phyloP scores from a whole-genome alignment of 2,113 vertebrate species.

The Clinocottus analis region DNA sequence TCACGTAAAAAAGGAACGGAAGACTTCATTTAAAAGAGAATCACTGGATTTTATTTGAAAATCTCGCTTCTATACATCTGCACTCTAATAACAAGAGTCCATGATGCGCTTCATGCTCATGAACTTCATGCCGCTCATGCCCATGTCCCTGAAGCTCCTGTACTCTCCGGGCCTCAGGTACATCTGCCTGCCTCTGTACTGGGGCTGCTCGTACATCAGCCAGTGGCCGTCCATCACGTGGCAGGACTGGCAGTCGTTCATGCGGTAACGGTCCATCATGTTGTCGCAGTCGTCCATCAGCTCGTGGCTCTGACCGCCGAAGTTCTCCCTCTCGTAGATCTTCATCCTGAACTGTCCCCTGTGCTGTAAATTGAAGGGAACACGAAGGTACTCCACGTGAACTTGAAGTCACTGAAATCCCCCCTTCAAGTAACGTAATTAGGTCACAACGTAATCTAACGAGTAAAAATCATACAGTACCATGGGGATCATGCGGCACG shows the following conservation, averaged over 20 bases:
- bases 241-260: constrained; percentile 81
- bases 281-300: constrained; percentile 82
- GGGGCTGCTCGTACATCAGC: constrained; percentile 83
- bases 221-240: constrained; percentile 86
- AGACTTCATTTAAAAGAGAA: constrained; percentile 35
- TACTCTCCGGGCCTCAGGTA: constrained; percentile 84
- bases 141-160: constrained; percentile 79
- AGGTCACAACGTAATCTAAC: background rate
- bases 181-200: constrained; percentile 73
- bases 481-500: constrained; percentile 83
- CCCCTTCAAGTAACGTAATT: background rate
- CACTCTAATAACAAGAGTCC: constrained; percentile 75
- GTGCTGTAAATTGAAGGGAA: constrained; percentile 68
- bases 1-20: background rate
- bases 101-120: constrained; percentile 82
- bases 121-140: constrained; percentile 45
- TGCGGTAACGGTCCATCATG: constrained; percentile 79
- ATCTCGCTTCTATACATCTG: constrained; percentile 30
- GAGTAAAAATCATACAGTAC: constrained; percentile 55
- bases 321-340: constrained; percentile 83
- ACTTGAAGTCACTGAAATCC: background rate
- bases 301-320: constrained; percentile 74
- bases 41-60: constrained; percentile 65
- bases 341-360: constrained; percentile 81
- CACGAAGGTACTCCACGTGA: background rate